Evolutionary conservation across 2,797 vertebrate genomes (phyloP), one percentile per base, ranked within the genome.

Genomic region (Limnodromus scolopaceus): DNA sequence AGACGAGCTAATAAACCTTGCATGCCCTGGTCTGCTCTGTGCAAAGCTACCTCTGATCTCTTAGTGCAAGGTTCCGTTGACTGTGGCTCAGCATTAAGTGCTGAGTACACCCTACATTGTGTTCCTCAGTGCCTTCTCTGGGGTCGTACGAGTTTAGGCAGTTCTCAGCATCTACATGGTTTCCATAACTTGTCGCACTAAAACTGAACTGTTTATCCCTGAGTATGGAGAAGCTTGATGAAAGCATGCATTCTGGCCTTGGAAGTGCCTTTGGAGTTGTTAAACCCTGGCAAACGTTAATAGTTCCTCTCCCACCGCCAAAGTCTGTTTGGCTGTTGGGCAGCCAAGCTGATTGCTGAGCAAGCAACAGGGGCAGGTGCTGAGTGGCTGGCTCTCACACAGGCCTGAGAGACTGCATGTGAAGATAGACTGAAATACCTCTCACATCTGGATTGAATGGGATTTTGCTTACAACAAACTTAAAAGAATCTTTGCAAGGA

Each of bases 101-200:
- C 23, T 23, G 32, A 27, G 39, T n/a, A n/a, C 13, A 11, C 27
- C 51, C 43, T 38, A 2, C 1, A 0, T 41, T 39, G 16, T n/a
- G 27, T n/a, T 69, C 19, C 36, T 74, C 32, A 9, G 34, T 48
- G 32, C n/a, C 46, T 34, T 10, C 10, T 49, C 46, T 27, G 41
- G 19, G n/a, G 3, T 46, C 10, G 9, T 32, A 5, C 0, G 39
- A 28, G 8, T 63, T 85, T 8, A 38, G 57, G 25, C 41, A 36
- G 30, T 66, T 74, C 72, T 75, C 38, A 25, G 28, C 27, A 41
- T 39, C 20, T 46, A 4, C 25, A 0, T 3, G 1, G 24, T 34
- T 90, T 45, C 41, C 0, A 0, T 64, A 9, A 9, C 28, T 43
- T 0, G 0, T 58, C 0, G 0, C 23, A 1, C 3, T 1, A 41